These are phyloP conservation scores for Hesperia comma DNA, from an alignment of 2,888 invertebrate genomes.

Conservation along the genomic window DNA sequence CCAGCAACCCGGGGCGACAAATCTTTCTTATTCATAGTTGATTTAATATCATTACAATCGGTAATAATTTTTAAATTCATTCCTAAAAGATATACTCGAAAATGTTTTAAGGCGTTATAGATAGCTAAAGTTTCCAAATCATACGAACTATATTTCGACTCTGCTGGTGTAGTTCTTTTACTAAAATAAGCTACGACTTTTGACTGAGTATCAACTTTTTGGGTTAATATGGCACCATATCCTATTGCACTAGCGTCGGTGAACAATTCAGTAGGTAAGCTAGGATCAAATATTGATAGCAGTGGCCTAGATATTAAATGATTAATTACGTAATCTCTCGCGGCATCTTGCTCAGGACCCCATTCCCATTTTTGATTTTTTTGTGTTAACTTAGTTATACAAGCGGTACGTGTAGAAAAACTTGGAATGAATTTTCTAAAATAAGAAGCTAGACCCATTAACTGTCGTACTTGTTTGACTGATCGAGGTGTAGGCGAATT, in stretches of 20 bases:
- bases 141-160: slow-evolving; percentile 47
- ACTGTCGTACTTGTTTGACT: slow-evolving; percentile 3
- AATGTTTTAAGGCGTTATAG: slow-evolving; percentile 43
- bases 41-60: slow-evolving; percentile 15
- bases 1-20: slow-evolving; percentile 42
- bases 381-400: slow-evolving; percentile 47
- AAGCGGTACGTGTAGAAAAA: neutral
- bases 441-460: slow-evolving; percentile 19
- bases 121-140: slow-evolving; percentile 59
- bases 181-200: slow-evolving; percentile 53
- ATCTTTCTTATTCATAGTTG: slow-evolving; percentile 43
- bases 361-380: slow-evolving; percentile 47
- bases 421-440: slow-evolving; percentile 43
- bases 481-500: neutral
- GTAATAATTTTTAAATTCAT: slow-evolving; percentile 10
- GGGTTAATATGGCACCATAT: slow-evolving; percentile 54
- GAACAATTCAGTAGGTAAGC: slow-evolving; percentile 34
- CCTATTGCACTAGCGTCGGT: slow-evolving; percentile 48
- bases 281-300: slow-evolving; percentile 1
- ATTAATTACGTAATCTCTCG: no score
- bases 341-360: slow-evolving; percentile 45
- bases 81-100: slow-evolving; percentile 14
- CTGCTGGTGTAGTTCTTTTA: slow-evolving; percentile 44
- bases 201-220: slow-evolving; percentile 39
- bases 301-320: no score